Percentiles rank a stretch among this genome's conserved stretches.
phyloP scores from a whole-genome alignment of 23 tunicate species.

The Oikopleura dioica region DNA sequence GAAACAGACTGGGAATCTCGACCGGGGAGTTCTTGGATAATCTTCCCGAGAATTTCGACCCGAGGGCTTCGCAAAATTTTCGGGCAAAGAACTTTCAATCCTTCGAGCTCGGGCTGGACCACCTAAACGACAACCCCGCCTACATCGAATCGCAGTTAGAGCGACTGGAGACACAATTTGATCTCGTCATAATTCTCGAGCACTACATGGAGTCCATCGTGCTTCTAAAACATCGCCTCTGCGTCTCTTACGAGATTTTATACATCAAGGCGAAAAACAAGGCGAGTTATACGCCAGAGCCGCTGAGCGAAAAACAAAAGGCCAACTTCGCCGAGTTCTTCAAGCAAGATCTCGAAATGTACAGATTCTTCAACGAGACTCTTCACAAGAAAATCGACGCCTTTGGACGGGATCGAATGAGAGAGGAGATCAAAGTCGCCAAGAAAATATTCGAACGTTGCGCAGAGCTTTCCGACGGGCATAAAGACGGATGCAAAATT shows the following conservation, averaged over 20 bases:
- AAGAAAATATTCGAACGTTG: too few relatives aligned
- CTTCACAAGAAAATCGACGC: too few relatives aligned
- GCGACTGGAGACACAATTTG: neutral
- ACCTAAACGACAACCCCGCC: neutral
- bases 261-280: neutral
- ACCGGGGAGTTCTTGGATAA: neutral
- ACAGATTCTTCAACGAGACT: too few relatives aligned
- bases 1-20: neutral
- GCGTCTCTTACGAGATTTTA: neutral
- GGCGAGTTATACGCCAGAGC: neutral
- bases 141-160: neutral
- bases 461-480: too few relatives aligned
- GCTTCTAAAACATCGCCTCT: neutral
- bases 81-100: constrained; percentile 11
- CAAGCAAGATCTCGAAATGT: too few relatives aligned
- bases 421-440: too few relatives aligned
- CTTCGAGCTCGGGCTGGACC: neutral
- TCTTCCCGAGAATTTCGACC: neutral
- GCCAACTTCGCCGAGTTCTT: neutral
- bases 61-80: neutral
- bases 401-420: too few relatives aligned
- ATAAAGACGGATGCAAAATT: too few relatives aligned
- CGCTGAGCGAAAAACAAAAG: neutral
- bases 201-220: neutral
- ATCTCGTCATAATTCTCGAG: neutral